Base-by-base conservation (phyloP, 2,888 invertebrate species). In the Polietes domitor region DNA sequence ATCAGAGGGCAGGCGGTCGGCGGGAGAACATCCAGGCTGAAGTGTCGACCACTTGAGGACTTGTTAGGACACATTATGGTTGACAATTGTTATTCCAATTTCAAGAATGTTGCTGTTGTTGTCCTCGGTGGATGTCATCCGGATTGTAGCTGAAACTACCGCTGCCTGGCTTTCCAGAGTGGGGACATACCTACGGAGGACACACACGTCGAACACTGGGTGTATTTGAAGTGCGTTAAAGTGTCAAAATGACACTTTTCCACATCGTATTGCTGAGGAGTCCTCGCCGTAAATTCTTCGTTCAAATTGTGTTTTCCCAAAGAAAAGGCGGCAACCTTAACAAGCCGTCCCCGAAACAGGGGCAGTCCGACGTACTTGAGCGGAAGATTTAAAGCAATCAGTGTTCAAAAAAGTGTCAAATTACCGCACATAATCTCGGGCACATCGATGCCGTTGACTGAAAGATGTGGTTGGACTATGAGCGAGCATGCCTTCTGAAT, bases 341-440 rank as follows among this genome's bases (percentile, higher is more conserved):
- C 47, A 71, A 6, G 41, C 43, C 6, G 15, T 43, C 43, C 43
- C n/a, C 12, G 73, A 77, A 26, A 75, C 77, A 80, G 80, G 65
- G 80, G 77, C 80, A 55, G 32, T 28, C 50, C 28, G 68, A 43
- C 55, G 63, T 72, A 53, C 65, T 78, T 73, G 61, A 79, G 75
- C 53, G n/a, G 28, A 70, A 81, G 85, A 85, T 85, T 85, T 86
- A 85, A 80, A 74, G 77, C 80, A 84, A 87, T 87, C 86, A 87
- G 77, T 84, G 82, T 82, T 81, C 77, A 80, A 85, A 86, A 85
- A 87, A 87, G 87, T 87, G 85, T 87, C 87, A 87, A 85, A 83
- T 87, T 87, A 85, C 87, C 80, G 15, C 83, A 68, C 83, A 80
- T 78, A 87, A 85, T 85, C 86, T 77, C 84, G 83, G 77, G 76